Conservation (phyloP, 1,140 invertebrate species). For the Eueides isabella region DNA sequence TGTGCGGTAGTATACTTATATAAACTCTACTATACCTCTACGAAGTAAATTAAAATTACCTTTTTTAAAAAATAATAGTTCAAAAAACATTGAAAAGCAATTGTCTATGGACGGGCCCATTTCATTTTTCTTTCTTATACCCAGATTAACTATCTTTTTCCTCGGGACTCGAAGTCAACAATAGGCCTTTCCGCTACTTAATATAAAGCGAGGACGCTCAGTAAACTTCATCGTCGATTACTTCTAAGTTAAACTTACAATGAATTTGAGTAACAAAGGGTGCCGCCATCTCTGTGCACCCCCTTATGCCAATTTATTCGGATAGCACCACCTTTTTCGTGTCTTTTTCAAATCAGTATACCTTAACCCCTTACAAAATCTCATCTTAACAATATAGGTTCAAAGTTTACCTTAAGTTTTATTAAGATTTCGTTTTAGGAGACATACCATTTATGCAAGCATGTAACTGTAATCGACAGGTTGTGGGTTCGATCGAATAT, state of each 20-base stretch:
- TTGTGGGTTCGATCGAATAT: too few species aligned
- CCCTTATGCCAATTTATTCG: conserved; percentile 73
- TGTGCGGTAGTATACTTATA: too few species aligned
- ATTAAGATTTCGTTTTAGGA: conserved; percentile 25
- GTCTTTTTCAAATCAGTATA: conserved; percentile 69
- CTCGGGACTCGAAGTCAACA: neutral
- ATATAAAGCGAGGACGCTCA: conserved; percentile 19
- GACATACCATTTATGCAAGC: too few species aligned
- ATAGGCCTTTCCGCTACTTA: conserved; percentile 18
- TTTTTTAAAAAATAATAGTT: neutral
- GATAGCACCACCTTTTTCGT: conserved; percentile 75
- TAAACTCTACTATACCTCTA: too few species aligned
- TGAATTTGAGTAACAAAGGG: conserved; percentile 46
- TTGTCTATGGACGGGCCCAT: neutral
- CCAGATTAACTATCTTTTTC: conserved; percentile 1
- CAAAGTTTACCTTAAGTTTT: conserved; percentile 24
- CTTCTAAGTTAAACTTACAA: conserved; percentile 40
- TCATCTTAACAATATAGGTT: conserved; percentile 47
- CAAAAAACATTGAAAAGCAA: conserved; percentile 16
- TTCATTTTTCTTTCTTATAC: conserved; percentile 5
- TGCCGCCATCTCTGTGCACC: conserved; percentile 44
- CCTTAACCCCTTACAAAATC: conserved; percentile 74
- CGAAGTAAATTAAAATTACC: neutral
- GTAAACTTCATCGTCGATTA: conserved; percentile 32
- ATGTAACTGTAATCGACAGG: too few species aligned